Base-by-base conservation (phyloP, 2,113 vertebrate genomes). In the Engraulis encrasicolus region DNA sequence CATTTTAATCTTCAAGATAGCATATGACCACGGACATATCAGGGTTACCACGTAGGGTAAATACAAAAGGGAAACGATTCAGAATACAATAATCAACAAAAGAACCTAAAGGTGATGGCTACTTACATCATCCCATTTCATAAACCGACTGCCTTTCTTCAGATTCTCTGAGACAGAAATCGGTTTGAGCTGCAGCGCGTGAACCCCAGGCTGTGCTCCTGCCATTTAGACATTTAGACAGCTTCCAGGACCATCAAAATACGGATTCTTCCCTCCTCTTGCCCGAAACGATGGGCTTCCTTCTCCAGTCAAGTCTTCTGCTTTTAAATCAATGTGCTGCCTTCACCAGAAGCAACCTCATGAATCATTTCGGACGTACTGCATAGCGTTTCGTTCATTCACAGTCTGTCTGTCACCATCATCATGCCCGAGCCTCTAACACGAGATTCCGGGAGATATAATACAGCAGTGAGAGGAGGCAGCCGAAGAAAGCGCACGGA, bases 121-220 rank as follows among this genome's bases (percentile, higher is more conserved):
- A 85, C 96, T 96, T 91, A 97, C 97, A 95, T 97, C 97, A 88
- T 98, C 97, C 97, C 97, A 98, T 95, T 97, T 97, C 86, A 96
- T 97, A 94, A 98, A 98, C 93, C 96, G 97, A 92, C 96, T 97
- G 89, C 97, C 97, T 86, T 94, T 95, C 89, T 93, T 95, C 90
- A 98, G 95, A 50, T 93, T 95, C 78, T 93, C 92, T 50, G 94
- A 95, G 48, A 98, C 96, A 31, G 90, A 90, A 77, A 96, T 94
- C 85, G 95, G 95, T 92, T 97, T 96, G 93, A 98, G 95, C 93
- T 97, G 96, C 90, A 98, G 90, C 48, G 97, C 95, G 79, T 98
- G 97, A 88, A 97, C 97, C 90, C 97, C 96, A 45, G 97, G 96
- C 92, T 96, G 96, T 91, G 96, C 97, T 40, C 96, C 96, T 83